Evolutionary conservation across 2,797 vertebrate genomes (phyloP), one percentile per base, ranked within the genome.

Genomic region (Ambastaia sidthimunki): DNA sequence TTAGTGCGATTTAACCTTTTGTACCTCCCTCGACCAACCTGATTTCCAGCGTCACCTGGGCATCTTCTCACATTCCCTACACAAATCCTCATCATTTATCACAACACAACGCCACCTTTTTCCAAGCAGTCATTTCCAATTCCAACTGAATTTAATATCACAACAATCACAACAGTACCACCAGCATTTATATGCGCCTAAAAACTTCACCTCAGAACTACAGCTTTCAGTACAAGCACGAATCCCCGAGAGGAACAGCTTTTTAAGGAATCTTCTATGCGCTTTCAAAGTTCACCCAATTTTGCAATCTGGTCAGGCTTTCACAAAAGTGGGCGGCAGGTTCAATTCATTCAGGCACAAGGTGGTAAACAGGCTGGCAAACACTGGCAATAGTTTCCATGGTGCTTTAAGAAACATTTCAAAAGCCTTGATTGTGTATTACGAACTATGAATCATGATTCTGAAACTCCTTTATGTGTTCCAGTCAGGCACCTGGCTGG

Each of bases 391-490:
- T 52, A 71, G 68, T 78, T 63, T 78, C 47, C 31, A 79, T 28
- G 31, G 48, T 28, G 69, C 70, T 72, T 55, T 31, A 54, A 37
- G 55, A 55, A 78, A 62, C n/a, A 52, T 62, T 71, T 79, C 70
- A 67, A 72, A 69, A 82, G 54, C 19, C 25, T 52, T 34, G 10
- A 5, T 37, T 74, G 44, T 54, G 28, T 54, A 65, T 66, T 44
- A 63, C 54, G n/a, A 71, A 31, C 59, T 77, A 76, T 73, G 78
- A 76, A 72, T 68, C 76, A 41, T 16, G 31, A 47, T 59, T 60
- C 13, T 70, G 11, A 15, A 18, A 21, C 57, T 50, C 48, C 54
- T 74, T 62, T 78, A 41, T 25, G 52, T 60, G 19, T 71, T 70
- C 41, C 68, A 65, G 28, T 60, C 67, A 75, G 25, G 21, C 54